A percentile compares a stretch with the other conserved stretches of the same genome.
These are phyloP conservation scores for Cacatua alba DNA, from an alignment of 2,113 vertebrate genomes.

Conservation along the genomic window DNA sequence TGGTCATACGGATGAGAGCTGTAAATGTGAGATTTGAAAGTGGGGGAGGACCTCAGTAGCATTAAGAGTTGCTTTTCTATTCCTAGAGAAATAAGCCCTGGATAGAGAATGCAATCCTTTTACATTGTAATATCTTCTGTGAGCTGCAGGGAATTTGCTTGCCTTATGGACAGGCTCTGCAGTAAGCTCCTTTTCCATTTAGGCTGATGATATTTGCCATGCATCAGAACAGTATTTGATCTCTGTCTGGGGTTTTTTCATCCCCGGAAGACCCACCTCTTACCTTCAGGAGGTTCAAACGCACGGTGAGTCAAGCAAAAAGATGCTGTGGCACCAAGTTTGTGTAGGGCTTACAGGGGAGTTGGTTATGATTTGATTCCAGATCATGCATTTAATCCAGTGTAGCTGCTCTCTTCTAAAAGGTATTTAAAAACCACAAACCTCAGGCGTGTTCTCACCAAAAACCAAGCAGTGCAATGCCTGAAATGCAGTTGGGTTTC, in stretches of 20 bases:
- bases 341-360: not conserved
- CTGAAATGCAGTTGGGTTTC: not conserved
- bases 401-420: not conserved
- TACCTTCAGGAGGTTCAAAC: not conserved
- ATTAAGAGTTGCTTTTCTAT: not conserved
- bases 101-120: not conserved
- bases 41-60: not conserved
- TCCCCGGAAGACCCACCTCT: not conserved
- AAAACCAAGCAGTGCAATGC: not conserved
- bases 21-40: not conserved
- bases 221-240: not conserved
- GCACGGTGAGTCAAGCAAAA: rapidly evolving
- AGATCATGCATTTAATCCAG: not conserved
- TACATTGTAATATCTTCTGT: not conserved
- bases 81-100: not conserved
- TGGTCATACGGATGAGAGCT: not conserved
- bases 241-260: not conserved
- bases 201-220: not conserved
- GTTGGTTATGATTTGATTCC: not conserved
- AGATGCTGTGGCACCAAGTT: not conserved
- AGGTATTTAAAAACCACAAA: not conserved
- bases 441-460: not conserved
- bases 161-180: not conserved
- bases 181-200: slow-evolving; percentile 9
- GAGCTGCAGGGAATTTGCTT: not conserved